Evolutionary conservation across 2,888 invertebrate species (phyloP).

Genomic region (Tenthredo amoena): DNA sequence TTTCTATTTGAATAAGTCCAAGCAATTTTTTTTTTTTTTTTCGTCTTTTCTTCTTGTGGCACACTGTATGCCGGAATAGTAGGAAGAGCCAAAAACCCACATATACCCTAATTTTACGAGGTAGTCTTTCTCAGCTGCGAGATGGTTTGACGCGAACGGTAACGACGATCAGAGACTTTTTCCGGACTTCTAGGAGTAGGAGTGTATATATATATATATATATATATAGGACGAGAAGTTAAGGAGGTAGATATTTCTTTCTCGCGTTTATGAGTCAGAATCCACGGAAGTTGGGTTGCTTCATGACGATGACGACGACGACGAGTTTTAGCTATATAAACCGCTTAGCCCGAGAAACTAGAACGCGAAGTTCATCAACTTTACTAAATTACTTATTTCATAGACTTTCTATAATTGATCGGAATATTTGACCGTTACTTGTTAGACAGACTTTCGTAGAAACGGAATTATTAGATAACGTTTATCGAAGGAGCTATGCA

Average conservation of each 20-base stretch:
- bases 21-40: background rate
- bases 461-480: background rate
- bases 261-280: slow-evolving; percentile 6
- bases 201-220: background rate
- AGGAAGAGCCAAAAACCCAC: background rate
- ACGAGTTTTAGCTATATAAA: background rate
- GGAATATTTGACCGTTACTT: background rate
- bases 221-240: background rate
- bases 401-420: background rate
- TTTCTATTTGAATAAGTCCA: background rate
- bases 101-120: background rate
- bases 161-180: background rate
- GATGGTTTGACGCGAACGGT: background rate
- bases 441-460: background rate
- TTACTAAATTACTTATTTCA: background rate
- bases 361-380: background rate
- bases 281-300: background rate
- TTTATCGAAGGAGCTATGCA: background rate
- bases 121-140: background rate
- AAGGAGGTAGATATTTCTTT: background rate
- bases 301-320: background rate
- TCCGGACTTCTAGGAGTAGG: background rate
- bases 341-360: background rate
- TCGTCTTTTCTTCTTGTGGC: background rate
- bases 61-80: background rate